phyloP scores from a whole-genome alignment of 2,888 invertebrate genomes.

The Ophioninae sp. region DNA sequence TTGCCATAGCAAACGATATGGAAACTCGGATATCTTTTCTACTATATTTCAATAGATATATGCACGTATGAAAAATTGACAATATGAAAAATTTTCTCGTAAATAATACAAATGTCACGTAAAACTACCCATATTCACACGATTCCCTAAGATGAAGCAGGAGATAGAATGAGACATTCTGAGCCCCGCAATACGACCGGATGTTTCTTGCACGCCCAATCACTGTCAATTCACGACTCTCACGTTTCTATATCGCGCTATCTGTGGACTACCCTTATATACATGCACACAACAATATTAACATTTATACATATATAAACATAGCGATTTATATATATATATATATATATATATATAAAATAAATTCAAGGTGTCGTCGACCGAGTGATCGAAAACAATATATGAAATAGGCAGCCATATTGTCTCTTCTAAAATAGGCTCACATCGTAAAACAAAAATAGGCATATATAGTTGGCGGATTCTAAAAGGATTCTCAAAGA shows the following conservation, averaged over 20 bases:
- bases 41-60: too few relatives aligned
- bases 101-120: slow-evolving; percentile 14
- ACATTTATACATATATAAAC: slow-evolving; percentile 31
- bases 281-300: too few relatives aligned
- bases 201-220: slow-evolving; percentile 76
- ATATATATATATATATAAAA: slow-evolving; percentile 20
- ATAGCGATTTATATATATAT: neutral
- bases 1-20: too few relatives aligned
- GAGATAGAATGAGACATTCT: slow-evolving; percentile 36
- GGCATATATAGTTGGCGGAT: too few relatives aligned
- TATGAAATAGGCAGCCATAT: too few relatives aligned
- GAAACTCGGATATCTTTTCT: too few relatives aligned
- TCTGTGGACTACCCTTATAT: neutral
- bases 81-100: neutral
- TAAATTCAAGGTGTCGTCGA: slow-evolving; percentile 1
- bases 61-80: too few relatives aligned
- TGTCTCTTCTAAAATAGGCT: too few relatives aligned
- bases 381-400: too few relatives aligned
- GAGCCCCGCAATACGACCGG: slow-evolving; percentile 70
- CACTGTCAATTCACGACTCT: slow-evolving; percentile 74
- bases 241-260: slow-evolving; percentile 36
- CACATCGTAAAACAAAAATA: too few relatives aligned
- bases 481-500: too few relatives aligned
- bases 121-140: neutral
- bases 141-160: slow-evolving; percentile 21